phyloP scores from a whole-genome alignment of 1,140 invertebrate genomes.

The Potamilus streckersoni region DNA sequence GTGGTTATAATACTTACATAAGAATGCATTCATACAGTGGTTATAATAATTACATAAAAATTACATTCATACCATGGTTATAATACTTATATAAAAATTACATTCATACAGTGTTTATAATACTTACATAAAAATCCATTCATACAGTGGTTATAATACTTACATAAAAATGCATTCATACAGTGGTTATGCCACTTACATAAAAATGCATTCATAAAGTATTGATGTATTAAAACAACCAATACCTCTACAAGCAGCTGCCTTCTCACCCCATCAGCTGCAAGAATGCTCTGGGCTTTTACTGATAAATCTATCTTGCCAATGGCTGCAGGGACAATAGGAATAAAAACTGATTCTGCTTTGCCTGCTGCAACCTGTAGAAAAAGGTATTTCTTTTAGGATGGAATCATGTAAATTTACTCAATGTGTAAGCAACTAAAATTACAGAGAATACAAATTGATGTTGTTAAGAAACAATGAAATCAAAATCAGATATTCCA shows the following conservation, averaged over 20 bases:
- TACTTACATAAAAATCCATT: background rate
- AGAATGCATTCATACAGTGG: background rate
- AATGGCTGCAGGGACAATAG: slow-evolving; percentile 14
- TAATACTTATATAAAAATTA: background rate
- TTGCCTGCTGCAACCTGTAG: slow-evolving; percentile 12
- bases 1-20: no score
- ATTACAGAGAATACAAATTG: no score
- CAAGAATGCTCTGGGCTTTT: slow-evolving; percentile 9
- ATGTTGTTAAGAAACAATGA: no score
- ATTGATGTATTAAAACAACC: background rate
- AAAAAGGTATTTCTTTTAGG: no score
- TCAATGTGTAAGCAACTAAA: no score
- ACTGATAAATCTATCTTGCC: slow-evolving; percentile 15
- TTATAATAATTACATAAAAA: background rate
- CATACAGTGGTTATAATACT: no score
- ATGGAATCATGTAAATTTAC: no score
- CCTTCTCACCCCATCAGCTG: slow-evolving; percentile 18
- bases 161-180: background rate
- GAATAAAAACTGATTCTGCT: slow-evolving; percentile 14
- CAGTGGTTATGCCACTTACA: no score
- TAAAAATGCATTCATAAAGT: background rate
- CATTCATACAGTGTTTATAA: no score
- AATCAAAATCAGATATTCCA: no score
- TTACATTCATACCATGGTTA: no score
- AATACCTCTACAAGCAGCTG: slow-evolving; percentile 25